A percentile compares a stretch with the other conserved stretches of the same genome.
Conservation (phyloP, 1,140 invertebrate genomes). For the Calephelis virginiensis region DNA sequence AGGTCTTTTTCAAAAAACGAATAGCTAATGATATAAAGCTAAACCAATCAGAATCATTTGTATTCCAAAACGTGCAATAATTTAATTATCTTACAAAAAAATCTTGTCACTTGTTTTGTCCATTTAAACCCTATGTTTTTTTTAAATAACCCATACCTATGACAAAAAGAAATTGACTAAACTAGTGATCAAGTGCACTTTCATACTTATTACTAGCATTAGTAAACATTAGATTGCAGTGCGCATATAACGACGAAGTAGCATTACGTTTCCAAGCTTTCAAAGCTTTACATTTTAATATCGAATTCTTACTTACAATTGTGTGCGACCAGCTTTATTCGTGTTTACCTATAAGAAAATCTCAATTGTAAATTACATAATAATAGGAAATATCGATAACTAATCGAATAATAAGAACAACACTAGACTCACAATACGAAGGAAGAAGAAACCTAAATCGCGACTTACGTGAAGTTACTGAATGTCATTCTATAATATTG, state of each 20-base stretch:
- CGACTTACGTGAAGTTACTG: too few species aligned
- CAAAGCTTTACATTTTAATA: conserved; percentile 5
- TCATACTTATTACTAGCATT: not conserved
- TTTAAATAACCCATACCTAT: too few species aligned
- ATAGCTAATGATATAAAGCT: too few species aligned
- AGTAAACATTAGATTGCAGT: not conserved
- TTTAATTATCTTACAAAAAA: too few species aligned
- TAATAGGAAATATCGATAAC: not conserved
- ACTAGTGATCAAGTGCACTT: not conserved
- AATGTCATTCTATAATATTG: too few species aligned
- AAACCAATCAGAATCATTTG: too few species aligned
- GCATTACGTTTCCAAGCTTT: not conserved
- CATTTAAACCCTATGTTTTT: too few species aligned
- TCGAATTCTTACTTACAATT: conserved; percentile 39
- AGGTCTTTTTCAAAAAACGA: too few species aligned
- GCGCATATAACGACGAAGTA: not conserved
- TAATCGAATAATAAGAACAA: not conserved
- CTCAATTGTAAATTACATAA: not conserved
- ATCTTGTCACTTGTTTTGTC: too few species aligned
- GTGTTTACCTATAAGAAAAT: conserved; percentile 63
- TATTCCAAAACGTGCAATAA: too few species aligned
- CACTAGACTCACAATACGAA: too few species aligned
- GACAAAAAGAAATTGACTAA: not conserved
- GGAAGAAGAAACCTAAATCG: too few species aligned
- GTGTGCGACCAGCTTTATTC: conserved; percentile 48